These are phyloP conservation scores for Catostylus mosaicus DNA, from an alignment of 30 jellyfish, hydroid and myxozoan species.

Conservation along the genomic window DNA sequence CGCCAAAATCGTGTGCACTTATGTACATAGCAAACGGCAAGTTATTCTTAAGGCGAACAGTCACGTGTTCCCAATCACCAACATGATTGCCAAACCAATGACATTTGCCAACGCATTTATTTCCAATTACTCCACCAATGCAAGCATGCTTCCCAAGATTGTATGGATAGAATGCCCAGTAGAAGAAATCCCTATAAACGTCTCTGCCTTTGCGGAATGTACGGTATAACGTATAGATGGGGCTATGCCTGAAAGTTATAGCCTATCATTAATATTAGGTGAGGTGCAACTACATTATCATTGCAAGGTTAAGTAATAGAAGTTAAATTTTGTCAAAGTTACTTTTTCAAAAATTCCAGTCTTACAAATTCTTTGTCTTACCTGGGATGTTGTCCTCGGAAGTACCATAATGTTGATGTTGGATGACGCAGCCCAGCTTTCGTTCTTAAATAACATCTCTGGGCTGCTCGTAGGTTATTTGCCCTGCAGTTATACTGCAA, in stretches of 20 bases:
- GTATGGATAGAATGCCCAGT: constrained; percentile 73
- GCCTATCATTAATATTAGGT: not conserved
- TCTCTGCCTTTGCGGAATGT: constrained; percentile 17
- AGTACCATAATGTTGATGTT: not conserved
- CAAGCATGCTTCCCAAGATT: constrained; percentile 67
- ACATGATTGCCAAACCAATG: constrained; percentile 62
- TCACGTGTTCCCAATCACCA: constrained; percentile 86
- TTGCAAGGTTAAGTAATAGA: not conserved
- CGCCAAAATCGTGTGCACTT: constrained; percentile 68
- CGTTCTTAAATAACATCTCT: constrained; percentile 3
- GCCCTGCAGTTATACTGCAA: not conserved
- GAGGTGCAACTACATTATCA: not conserved
- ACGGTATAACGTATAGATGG: constrained; percentile 40
- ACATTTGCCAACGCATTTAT: constrained; percentile 30
- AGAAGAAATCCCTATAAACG: constrained; percentile 19
- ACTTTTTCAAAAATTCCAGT: not conserved
- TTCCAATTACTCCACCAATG: constrained; percentile 23
- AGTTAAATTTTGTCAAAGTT: not conserved
- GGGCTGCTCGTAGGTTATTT: not conserved
- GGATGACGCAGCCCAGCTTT: not conserved
- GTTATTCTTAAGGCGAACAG: constrained; percentile 40
- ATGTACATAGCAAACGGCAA: constrained; percentile 42
- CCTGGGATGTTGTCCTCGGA: constrained; percentile 58
- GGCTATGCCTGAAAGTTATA: constrained; percentile 14
- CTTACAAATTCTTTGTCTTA: not conserved